Evolutionary conservation across 1,140 invertebrate genomes (phyloP), one percentile per base, ranked within the genome.

Genomic region (Teleogryllus occipitalis): DNA sequence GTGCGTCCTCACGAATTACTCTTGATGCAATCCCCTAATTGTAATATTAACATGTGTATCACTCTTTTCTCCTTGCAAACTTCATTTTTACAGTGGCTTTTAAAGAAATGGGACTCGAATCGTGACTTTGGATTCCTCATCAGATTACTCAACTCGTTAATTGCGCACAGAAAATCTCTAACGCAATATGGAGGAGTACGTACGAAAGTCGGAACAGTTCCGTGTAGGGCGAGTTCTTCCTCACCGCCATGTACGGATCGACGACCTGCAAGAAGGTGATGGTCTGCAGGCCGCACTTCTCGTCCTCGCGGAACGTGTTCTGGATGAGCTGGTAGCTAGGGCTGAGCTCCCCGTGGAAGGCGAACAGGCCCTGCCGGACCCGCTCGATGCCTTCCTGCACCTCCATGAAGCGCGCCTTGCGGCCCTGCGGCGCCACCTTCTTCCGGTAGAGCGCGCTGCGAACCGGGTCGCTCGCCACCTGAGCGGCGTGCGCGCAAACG

Each of bases 261-360:
- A 78, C 76, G 27, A 74, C 73, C 47, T 77, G 76, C 15, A 80
- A 47, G 48, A 49, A 79, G 39, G 65, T 79, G 73, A 79, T 79
- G 10, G 89, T 86, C 74, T 89, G 86, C 3, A 93, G 83, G 0
- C 89, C 90, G 83, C 91, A 93, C 84, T 92, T 93, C 83, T 92
- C 90, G 7, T 89, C 87, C 84, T 92, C 91, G 8, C 86, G 83
- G 82, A 90, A 93, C 79, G 88, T 91, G 83, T 91, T 89, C 72
- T 89, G 87, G 15, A 92, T 88, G 47, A 91, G 83, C 82, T 91
- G 89, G 83, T 92, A 92, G 0, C 79, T 75, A n/a, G 48, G 47
- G 10, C 75, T 49, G 47, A 54, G 22, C 75, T 80, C 75, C 47
- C 49, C n/a, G 82, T 92, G 90, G 80, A 92, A 92, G 18, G 91